Evolutionary conservation across 2,113 vertebrate genomes (phyloP).

Genomic region (Alouatta palliata): DNA sequence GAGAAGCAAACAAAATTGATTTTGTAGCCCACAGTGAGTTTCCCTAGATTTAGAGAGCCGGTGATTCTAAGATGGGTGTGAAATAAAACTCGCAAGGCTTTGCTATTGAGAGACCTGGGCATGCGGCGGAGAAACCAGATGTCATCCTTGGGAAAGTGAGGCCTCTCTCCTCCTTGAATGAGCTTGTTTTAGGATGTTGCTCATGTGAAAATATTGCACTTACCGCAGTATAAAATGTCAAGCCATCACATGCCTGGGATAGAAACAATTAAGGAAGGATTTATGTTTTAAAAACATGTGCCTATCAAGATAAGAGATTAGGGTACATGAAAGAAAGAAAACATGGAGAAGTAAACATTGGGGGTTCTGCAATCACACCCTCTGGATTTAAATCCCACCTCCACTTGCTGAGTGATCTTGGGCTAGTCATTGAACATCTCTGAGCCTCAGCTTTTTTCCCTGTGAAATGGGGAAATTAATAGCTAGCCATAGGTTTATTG

Average conservation of each 20-base stretch:
- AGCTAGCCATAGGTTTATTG: neutral
- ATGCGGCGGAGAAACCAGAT: neutral
- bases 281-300: neutral
- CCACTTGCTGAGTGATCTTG: neutral
- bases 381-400: neutral
- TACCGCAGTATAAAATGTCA: neutral
- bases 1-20: neutral
- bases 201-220: neutral
- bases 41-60: neutral
- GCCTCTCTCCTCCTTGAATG: neutral
- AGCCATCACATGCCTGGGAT: neutral
- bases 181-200: neutral
- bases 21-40: neutral
- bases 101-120: neutral
- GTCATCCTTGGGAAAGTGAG: neutral
- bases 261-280: neutral
- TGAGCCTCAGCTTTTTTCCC: neutral
- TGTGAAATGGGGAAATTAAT: neutral
- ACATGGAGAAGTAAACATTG: neutral
- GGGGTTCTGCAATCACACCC: neutral
- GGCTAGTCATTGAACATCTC: neutral
- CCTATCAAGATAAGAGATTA: neutral
- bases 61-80: neutral
- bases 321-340: neutral
- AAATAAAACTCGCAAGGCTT: neutral